Conservation (phyloP, 2,888 invertebrate genomes). For the Taphrorychus bicolor region DNA sequence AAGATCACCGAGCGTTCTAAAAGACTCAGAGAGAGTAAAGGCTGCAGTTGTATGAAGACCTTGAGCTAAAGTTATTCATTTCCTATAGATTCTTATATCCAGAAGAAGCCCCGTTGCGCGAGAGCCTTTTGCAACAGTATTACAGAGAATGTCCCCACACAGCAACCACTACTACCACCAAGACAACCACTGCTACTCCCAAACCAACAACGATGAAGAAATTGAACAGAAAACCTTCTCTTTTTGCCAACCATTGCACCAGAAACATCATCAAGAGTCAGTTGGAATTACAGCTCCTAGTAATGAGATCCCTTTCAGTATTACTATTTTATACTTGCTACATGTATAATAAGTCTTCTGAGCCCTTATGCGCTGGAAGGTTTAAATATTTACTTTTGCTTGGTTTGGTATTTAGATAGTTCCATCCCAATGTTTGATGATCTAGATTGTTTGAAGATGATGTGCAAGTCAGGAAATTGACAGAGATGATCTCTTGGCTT, state of each 20-base stretch:
- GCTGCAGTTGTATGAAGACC: slow-evolving; percentile 61
- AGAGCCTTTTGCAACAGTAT: slow-evolving; percentile 71
- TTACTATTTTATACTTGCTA: no score
- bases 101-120: slow-evolving; percentile 71
- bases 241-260: slow-evolving; percentile 64
- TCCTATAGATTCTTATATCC: slow-evolving; percentile 63
- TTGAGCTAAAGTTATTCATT: no score
- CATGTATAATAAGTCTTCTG: slow-evolving; percentile 2
- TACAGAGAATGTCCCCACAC: slow-evolving; percentile 74
- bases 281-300: neutral
- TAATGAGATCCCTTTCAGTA: no score
- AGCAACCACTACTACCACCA: slow-evolving; percentile 72
- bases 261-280: slow-evolving; percentile 58
- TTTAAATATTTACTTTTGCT: no score
- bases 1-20: slow-evolving; percentile 74
- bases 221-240: slow-evolving; percentile 36
- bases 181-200: slow-evolving; percentile 69
- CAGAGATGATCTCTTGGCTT: no score
- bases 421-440: slow-evolving; percentile 56
- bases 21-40: slow-evolving; percentile 73
- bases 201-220: slow-evolving; percentile 56
- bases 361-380: no score
- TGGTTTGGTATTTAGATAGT: no score
- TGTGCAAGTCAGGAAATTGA: slow-evolving; percentile 64
- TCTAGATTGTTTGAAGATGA: slow-evolving; percentile 55